These are phyloP conservation scores for Drosophila affinis DNA, from an alignment of 2,888 invertebrate genomes.

Conservation along the genomic window DNA sequence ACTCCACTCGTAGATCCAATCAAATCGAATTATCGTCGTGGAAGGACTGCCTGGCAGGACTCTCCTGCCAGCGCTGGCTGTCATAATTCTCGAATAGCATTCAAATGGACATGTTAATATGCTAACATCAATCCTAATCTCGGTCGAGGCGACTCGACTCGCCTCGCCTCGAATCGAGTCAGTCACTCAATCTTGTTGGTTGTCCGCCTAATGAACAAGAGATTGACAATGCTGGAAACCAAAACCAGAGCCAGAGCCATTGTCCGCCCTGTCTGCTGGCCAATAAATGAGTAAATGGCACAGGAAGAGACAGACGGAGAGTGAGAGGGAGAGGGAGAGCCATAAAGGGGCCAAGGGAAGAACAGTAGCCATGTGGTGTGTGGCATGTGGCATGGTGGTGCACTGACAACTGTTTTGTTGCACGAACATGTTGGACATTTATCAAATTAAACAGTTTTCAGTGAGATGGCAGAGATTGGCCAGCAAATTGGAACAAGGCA, in stretches of 20 bases:
- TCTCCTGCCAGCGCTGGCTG: too few relatives aligned
- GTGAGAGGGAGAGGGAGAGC: too few relatives aligned
- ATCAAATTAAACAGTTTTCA: constrained; percentile 70
- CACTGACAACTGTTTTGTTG: constrained; percentile 70
- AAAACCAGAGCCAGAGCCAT: constrained; percentile 1
- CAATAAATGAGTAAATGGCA: constrained; percentile 59
- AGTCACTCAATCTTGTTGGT: constrained; percentile 31
- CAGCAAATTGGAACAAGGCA: constrained; percentile 17
- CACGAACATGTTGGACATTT: constrained; percentile 69
- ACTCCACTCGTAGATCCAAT: neutral
- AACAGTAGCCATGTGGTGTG: constrained; percentile 10
- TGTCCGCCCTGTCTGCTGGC: constrained; percentile 36
- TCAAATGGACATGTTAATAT: constrained; percentile 54
- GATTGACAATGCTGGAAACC: constrained; percentile 13
- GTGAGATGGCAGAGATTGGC: constrained; percentile 67
- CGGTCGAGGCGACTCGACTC: constrained; percentile 27
- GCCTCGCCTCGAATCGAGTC: constrained; percentile 19
- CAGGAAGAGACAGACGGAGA: neutral
- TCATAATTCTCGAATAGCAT: constrained; percentile 5
- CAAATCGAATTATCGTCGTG: constrained; percentile 14
- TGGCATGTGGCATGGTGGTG: neutral
- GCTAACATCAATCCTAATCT: constrained; percentile 67
- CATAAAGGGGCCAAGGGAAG: neutral
- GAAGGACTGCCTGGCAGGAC: too few relatives aligned
- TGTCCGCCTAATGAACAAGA: constrained; percentile 54